Evolutionary conservation across 2,888 invertebrate species (phyloP).

Genomic region (Callyntrura sp.): DNA sequence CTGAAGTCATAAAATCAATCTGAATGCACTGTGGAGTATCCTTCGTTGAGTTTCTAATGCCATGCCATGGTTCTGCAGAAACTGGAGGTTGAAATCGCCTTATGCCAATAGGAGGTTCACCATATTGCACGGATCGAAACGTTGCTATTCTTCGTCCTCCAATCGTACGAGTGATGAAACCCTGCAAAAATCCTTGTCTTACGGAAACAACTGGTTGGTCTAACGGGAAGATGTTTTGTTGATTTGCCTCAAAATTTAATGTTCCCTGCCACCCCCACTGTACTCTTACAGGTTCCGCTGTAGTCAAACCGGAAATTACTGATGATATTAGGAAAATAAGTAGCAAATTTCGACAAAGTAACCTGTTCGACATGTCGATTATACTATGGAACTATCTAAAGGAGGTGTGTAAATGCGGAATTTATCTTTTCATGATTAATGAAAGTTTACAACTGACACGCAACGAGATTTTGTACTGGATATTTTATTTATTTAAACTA

Average conservation of each 20-base stretch:
- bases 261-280: not conserved
- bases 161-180: not conserved
- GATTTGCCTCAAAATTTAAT: not conserved
- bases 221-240: not conserved
- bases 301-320: no score
- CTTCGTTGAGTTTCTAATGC: not conserved
- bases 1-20: not conserved
- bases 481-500: no score
- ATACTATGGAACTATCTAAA: no score
- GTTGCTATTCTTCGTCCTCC: not conserved
- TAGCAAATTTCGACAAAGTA: no score
- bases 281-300: no score
- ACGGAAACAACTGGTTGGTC: not conserved
- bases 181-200: not conserved
- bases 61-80: not conserved
- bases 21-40: conserved; percentile 2
- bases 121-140: not conserved
- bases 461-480: no score
- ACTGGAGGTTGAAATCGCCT: not conserved
- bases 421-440: no score
- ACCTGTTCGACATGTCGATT: no score
- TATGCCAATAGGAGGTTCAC: not conserved
- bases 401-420: no score
- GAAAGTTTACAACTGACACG: no score
- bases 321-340: no score